Percentiles rank a stretch among this genome's conserved stretches.
phyloP scores from a whole-genome alignment of 2,797 vertebrate genomes.

The Gephyroberyx darwinii region DNA sequence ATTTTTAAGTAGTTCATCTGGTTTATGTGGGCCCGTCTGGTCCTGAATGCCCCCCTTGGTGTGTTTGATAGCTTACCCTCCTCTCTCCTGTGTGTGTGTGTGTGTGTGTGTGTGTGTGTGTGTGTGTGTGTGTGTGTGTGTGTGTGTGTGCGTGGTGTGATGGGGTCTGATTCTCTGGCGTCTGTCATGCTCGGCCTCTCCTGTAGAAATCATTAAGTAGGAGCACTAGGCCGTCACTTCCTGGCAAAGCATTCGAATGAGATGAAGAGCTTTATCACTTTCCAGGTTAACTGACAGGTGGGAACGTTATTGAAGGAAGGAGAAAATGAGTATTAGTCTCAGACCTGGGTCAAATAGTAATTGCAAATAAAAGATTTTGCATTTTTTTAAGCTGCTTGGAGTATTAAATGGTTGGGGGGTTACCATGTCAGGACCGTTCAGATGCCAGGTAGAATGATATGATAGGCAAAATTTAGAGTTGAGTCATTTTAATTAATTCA shows the following conservation, averaged over 20 bases:
- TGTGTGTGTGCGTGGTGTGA: constrained; percentile 15
- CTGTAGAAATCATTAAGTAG: constrained; percentile 84
- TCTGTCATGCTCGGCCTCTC: constrained; percentile 77
- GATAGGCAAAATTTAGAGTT: no score
- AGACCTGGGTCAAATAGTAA: constrained; percentile 36
- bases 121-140: constrained; percentile 33
- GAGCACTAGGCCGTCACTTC: constrained; percentile 80
- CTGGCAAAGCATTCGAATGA: constrained; percentile 65
- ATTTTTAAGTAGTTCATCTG: no score
- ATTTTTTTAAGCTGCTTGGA: neutral
- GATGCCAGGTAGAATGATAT: no score
- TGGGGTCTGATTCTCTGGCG: constrained; percentile 71
- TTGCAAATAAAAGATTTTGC: neutral
- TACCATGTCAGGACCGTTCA: no score
- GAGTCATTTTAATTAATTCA: neutral
- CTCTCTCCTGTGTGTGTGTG: constrained; percentile 44
- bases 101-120: constrained; percentile 38
- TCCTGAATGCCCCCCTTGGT: no score
- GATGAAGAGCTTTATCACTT: constrained; percentile 73
- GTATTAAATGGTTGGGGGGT: neutral
- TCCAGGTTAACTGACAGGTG: constrained; percentile 69
- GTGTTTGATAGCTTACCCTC: no score
- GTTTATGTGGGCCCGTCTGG: no score
- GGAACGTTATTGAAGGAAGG: constrained; percentile 54
- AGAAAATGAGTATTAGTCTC: constrained; percentile 21